Evolutionary conservation across 2,888 invertebrate species (phyloP).

Genomic region (Neoitamus cyanurus): DNA sequence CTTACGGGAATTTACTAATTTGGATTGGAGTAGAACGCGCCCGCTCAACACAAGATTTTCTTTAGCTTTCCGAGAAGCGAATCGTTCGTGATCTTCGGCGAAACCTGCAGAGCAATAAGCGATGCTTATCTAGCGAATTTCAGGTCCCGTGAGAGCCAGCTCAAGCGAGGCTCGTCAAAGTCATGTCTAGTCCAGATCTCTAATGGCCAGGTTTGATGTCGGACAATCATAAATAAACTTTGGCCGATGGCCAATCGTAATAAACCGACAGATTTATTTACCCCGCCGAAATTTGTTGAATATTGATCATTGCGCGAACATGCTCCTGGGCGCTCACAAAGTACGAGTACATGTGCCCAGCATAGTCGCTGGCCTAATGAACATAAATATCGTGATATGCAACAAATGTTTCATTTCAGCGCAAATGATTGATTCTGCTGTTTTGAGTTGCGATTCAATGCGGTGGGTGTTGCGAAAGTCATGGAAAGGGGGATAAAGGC

Average conservation of each 20-base stretch:
- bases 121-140: background rate
- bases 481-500: background rate
- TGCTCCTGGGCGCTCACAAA: background rate
- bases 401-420: constrained; percentile 28
- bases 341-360: background rate
- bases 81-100: background rate
- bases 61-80: background rate
- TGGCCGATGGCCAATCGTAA: constrained; percentile 51
- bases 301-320: constrained; percentile 18
- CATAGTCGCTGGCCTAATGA: background rate
- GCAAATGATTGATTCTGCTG: background rate
- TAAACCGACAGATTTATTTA: constrained; percentile 51
- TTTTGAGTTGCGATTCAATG: background rate
- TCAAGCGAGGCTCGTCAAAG: constrained; percentile 19
- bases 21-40: background rate
- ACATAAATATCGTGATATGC: background rate
- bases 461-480: background rate
- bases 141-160: background rate
- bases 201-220: constrained; percentile 46
- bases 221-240: constrained; percentile 49
- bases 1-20: constrained; percentile 4
- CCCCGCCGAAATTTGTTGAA: constrained; percentile 37
- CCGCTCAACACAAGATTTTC: constrained; percentile 3
- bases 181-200: constrained; percentile 15
- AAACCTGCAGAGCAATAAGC: background rate